Conservation (phyloP, 2,113 vertebrate genomes). For the Entomyzon cyanotis region DNA sequence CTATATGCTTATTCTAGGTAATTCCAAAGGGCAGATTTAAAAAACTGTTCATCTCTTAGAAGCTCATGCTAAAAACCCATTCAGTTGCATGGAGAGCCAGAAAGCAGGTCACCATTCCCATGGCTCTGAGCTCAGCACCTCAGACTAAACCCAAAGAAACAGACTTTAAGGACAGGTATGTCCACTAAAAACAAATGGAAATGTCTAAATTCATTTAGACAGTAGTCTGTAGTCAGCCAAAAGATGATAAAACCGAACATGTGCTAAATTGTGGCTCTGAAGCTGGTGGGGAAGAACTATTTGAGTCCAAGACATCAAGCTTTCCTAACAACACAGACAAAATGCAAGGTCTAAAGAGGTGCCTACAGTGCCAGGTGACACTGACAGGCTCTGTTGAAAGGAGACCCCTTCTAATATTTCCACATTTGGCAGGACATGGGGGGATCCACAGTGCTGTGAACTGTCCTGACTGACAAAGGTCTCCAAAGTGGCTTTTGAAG, state of each 20-base stretch:
- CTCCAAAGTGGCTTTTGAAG: accelerated
- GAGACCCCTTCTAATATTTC: background rate
- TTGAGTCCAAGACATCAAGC: background rate
- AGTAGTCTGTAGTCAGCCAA: background rate
- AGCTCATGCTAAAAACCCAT: background rate
- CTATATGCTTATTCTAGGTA: background rate
- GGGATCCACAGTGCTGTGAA: background rate
- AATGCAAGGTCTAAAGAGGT: background rate
- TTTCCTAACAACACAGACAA: background rate
- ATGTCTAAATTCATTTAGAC: background rate
- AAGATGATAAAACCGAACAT: background rate
- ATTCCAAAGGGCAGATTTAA: background rate
- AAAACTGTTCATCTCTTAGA: background rate
- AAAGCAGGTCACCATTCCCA: background rate
- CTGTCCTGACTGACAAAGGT: background rate
- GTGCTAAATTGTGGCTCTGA: background rate
- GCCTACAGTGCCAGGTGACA: background rate
- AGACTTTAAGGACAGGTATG: background rate
- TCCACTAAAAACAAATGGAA: background rate
- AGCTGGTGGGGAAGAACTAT: background rate
- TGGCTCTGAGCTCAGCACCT: background rate
- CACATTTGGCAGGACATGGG: background rate
- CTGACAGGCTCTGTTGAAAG: background rate
- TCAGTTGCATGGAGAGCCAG: background rate
- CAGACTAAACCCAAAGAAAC: background rate